Percentiles rank a stretch among this genome's conserved stretches.
Conservation (phyloP, 2,888 invertebrate species). For the Geophilus truncorum region DNA sequence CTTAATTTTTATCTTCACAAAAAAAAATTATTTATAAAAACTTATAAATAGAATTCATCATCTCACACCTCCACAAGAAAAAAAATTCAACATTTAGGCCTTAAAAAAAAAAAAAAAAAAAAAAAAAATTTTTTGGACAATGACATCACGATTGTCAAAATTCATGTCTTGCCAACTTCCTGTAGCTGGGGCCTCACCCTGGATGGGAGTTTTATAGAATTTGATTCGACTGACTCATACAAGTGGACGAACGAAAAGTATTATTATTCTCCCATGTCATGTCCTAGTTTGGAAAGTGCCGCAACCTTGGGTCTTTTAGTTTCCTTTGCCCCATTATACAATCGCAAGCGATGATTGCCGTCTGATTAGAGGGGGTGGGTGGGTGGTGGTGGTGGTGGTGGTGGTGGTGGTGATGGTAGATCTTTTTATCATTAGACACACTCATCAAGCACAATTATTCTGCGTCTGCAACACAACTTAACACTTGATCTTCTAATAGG, state of each 20-base stretch:
- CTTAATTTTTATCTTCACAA: too few relatives aligned
- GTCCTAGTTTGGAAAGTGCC: background rate
- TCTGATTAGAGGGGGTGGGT: too few relatives aligned
- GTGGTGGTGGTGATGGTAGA: too few relatives aligned
- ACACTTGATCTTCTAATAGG: background rate
- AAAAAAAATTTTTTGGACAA: too few relatives aligned
- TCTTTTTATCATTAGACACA: background rate
- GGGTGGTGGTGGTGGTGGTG: too few relatives aligned
- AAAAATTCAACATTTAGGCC: too few relatives aligned
- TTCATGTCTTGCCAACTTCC: background rate
- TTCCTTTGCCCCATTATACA: background rate
- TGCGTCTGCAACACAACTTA: background rate
- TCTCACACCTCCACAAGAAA: too few relatives aligned
- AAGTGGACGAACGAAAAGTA: background rate
- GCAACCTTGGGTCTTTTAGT: background rate
- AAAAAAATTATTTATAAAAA: too few relatives aligned
- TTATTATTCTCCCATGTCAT: background rate
- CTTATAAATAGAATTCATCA: too few relatives aligned
- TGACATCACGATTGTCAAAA: background rate
- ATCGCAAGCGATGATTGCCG: background rate
- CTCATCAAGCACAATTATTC: background rate
- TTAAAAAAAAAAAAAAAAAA: too few relatives aligned
- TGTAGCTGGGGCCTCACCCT: background rate
- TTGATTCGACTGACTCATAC: background rate
- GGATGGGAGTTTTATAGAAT: background rate